Conservation (phyloP, 64 coral and sea anemone species). For the Stichodactyla mertensii region DNA sequence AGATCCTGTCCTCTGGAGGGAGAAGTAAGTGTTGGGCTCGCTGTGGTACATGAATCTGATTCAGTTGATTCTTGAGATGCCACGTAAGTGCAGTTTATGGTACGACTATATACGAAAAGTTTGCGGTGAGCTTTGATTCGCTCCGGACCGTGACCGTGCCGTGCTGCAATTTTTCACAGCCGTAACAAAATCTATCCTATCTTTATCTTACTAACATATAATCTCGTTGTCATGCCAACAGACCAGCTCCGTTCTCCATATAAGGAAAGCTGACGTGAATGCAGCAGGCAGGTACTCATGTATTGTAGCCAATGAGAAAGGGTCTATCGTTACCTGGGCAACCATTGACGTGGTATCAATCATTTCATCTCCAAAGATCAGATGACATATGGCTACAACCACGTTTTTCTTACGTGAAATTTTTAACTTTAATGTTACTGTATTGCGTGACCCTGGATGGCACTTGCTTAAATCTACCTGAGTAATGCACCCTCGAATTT, state of each 20-base stretch:
- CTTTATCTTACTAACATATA: not conserved
- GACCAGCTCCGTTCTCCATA: constrained; percentile 64
- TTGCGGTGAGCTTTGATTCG: no score
- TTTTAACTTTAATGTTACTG: not conserved
- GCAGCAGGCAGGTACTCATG: constrained; percentile 78
- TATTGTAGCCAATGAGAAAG: constrained; percentile 82
- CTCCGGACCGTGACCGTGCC: not conserved
- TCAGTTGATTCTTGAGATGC: not conserved
- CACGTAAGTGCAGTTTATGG: not conserved
- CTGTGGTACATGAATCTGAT: not conserved
- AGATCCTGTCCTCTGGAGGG: constrained; percentile 57
- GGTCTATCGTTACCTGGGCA: constrained; percentile 84
- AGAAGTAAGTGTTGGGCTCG: constrained; percentile 29
- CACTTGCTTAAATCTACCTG: not conserved
- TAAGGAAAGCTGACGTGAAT: constrained; percentile 79
- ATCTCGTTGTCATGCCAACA: constrained; percentile 14
- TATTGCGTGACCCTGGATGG: not conserved
- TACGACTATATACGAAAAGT: not conserved
- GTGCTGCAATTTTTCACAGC: no score
- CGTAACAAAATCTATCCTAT: not conserved
- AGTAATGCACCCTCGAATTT: not conserved
- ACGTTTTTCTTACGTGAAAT: not conserved
- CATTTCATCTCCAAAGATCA: constrained; percentile 77
- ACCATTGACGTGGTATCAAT: constrained; percentile 82
- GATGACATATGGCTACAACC: constrained; percentile 30